Conservation (phyloP, 2,888 invertebrate genomes). For the Diarsia brunnea region DNA sequence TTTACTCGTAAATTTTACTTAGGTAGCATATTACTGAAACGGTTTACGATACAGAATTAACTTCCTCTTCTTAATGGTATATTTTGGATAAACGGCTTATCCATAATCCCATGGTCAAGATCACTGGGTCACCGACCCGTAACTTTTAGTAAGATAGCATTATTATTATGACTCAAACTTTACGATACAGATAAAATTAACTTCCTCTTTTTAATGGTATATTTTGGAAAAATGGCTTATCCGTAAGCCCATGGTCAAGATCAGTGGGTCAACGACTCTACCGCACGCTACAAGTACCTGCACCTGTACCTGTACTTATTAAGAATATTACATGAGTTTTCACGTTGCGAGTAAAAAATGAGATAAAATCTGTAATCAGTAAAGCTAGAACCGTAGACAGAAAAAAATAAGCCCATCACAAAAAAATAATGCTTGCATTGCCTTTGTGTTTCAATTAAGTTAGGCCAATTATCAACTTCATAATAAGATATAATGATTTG, state of each 20-base stretch:
- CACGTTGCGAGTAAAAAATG: background rate
- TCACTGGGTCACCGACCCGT: conserved; percentile 36
- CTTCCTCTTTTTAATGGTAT: conserved; percentile 31
- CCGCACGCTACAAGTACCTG: conserved; percentile 4
- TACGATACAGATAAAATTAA: conserved; percentile 22
- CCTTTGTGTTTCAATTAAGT: background rate
- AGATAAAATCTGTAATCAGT: background rate
- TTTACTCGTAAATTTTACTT: conserved; percentile 17
- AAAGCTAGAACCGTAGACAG: background rate
- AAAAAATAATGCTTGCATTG: background rate
- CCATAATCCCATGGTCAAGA: conserved; percentile 35
- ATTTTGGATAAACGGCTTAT: conserved; percentile 6
- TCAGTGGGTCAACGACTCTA: conserved; percentile 41
- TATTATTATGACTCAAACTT: conserved; percentile 41
- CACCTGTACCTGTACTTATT: no score
- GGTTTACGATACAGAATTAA: conserved; percentile 35
- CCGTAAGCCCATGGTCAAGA: conserved; percentile 34
- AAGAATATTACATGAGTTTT: background rate
- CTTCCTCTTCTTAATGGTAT: conserved; percentile 32
- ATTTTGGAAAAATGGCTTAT: conserved; percentile 7
- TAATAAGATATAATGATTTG: background rate
- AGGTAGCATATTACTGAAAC: conserved; percentile 21
- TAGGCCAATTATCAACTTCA: background rate
- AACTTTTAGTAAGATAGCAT: conserved; percentile 7
- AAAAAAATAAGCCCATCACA: background rate